A percentile compares a stretch with the other conserved stretches of the same genome.
phyloP scores from a whole-genome alignment of 2,113 vertebrate genomes.

The Colistium nudipinnis region DNA sequence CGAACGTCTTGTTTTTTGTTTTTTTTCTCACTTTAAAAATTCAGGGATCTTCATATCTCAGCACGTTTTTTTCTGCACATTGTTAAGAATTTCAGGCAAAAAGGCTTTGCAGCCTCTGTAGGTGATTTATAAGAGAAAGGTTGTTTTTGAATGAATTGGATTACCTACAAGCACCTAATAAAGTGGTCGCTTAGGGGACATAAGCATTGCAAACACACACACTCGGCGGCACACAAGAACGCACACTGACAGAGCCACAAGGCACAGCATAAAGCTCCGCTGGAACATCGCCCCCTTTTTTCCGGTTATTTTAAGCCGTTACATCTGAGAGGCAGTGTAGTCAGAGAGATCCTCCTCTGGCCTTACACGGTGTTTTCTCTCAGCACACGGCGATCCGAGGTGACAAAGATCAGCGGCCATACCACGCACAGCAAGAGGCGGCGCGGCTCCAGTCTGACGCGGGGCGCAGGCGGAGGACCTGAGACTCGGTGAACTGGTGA shows the following conservation, averaged over 20 bases:
- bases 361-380: constrained; percentile 9
- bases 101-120: neutral
- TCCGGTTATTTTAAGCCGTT: constrained; percentile 28
- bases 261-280: neutral
- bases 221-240: neutral
- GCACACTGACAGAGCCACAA: neutral
- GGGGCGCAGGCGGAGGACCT: too few species aligned
- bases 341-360: constrained; percentile 8
- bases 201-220: neutral
- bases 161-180: neutral
- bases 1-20: neutral
- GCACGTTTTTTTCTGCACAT: too few species aligned
- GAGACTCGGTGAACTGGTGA: too few species aligned
- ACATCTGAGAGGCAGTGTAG: constrained; percentile 18
- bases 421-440: too few species aligned
- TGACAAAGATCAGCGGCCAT: too few species aligned
- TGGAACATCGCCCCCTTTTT: constrained; percentile 1
- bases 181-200: neutral
- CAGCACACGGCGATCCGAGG: too few species aligned
- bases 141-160: neutral
- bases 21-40: neutral
- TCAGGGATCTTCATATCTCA: too few species aligned
- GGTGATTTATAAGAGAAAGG: neutral
- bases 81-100: too few species aligned
- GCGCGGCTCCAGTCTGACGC: too few species aligned